Evolutionary conservation across 2,113 vertebrate species (phyloP).

Genomic region (Podocnemis expansa): DNA sequence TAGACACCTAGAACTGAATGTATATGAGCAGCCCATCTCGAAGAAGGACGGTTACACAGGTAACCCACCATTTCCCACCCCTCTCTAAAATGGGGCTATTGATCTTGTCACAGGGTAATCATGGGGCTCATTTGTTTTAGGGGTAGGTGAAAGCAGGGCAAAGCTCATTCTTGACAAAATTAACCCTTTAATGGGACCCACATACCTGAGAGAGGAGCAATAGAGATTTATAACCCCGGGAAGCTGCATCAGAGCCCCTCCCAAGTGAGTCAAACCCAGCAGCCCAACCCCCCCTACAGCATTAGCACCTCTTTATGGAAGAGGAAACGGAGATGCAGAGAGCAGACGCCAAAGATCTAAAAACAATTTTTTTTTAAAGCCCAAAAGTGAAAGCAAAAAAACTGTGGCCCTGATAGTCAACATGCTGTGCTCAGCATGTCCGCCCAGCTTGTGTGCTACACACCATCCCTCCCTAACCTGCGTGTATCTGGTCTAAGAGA

Average conservation of each 20-base stretch:
- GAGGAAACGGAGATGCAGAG: not conserved
- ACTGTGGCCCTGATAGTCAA: too few relatives aligned
- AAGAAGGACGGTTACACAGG: too few relatives aligned
- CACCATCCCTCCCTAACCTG: not conserved
- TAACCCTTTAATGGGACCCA: too few relatives aligned
- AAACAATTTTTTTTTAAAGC: not conserved
- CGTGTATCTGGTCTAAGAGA: not conserved
- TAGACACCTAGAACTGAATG: too few relatives aligned
- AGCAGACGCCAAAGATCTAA: not conserved
- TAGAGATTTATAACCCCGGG: too few relatives aligned
- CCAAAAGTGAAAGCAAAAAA: too few relatives aligned
- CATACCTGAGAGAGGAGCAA: too few relatives aligned
- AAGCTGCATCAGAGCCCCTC: not conserved
- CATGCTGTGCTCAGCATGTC: too few relatives aligned
- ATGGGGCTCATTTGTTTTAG: too few relatives aligned
- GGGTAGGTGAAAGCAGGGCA: not conserved
- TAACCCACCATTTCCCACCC: too few relatives aligned
- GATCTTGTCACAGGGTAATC: not conserved
- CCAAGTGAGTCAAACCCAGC: not conserved
- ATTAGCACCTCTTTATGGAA: not conserved
- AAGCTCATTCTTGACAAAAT: too few relatives aligned
- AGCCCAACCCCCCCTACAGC: not conserved
- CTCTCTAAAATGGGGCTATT: not conserved
- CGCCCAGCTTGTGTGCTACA: not conserved
- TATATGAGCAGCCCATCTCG: too few relatives aligned